phyloP scores from a whole-genome alignment of 1,140 invertebrate species.

The Leptinotarsa defecta region DNA sequence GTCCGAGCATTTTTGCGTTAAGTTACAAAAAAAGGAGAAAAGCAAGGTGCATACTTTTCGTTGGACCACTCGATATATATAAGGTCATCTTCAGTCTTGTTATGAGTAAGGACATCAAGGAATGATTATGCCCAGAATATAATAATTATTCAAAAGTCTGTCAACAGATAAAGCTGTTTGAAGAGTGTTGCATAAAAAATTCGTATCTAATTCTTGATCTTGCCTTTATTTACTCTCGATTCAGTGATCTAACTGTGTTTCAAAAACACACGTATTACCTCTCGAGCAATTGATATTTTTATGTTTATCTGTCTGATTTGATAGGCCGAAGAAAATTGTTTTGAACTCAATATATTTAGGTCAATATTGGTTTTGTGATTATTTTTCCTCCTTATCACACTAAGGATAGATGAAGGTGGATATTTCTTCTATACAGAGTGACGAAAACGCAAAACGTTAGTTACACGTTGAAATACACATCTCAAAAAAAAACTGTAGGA shows the following conservation, averaged over 20 bases:
- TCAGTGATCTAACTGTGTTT: neutral
- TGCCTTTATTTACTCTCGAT: neutral
- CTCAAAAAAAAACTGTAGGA: too few species aligned
- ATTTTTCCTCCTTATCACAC: neutral
- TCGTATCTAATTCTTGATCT: neutral
- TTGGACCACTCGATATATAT: too few species aligned
- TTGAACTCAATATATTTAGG: neutral
- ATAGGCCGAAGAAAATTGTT: neutral
- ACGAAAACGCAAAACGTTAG: too few species aligned
- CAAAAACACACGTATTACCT: slow-evolving; percentile 1
- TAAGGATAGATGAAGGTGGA: neutral
- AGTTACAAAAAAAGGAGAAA: too few species aligned
- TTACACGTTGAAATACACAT: too few species aligned
- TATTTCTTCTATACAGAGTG: too few species aligned
- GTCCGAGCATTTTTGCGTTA: too few species aligned
- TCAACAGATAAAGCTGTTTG: neutral
- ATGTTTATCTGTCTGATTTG: neutral
- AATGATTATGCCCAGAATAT: too few species aligned
- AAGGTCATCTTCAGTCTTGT: too few species aligned
- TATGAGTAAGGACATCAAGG: too few species aligned
- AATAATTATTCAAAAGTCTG: too few species aligned
- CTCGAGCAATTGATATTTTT: neutral
- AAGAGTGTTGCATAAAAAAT: neutral
- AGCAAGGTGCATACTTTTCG: too few species aligned
- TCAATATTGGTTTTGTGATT: neutral